Conservation (phyloP, 2,797 vertebrate species). For the Anabacerthia variegaticeps region DNA sequence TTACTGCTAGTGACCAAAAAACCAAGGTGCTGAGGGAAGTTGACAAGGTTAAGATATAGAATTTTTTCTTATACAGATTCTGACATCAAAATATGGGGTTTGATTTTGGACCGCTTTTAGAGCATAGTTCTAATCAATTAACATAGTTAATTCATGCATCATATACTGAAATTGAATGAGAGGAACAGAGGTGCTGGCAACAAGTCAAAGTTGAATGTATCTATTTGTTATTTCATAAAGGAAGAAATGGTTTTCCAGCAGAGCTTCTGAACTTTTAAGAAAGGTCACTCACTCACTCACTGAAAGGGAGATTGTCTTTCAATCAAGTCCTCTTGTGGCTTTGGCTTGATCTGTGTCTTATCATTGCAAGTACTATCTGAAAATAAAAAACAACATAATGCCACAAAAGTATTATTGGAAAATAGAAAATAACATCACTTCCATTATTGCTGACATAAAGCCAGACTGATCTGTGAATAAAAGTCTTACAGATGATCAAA, state of each 20-base stretch:
- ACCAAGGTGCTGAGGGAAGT: neutral
- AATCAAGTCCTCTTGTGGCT: conserved; percentile 2
- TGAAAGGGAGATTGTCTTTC: conserved; percentile 37
- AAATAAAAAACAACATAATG: conserved; percentile 42
- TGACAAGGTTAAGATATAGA: neutral
- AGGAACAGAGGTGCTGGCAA: neutral
- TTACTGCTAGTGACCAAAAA: neutral
- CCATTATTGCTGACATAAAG: conserved; percentile 37
- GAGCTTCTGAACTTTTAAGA: conserved; percentile 21
- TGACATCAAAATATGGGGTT: neutral
- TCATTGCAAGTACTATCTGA: neutral
- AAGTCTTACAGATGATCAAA: conserved; percentile 10
- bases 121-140: neutral
- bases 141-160: neutral
- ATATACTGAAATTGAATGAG: neutral
- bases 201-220: neutral
- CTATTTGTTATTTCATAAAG: conserved; percentile 19
- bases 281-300: neutral
- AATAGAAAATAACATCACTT: conserved; percentile 38
- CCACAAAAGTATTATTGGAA: conserved; percentile 23
- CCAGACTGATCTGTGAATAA: conserved; percentile 25
- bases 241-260: neutral
- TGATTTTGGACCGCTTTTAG: neutral
- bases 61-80: neutral
- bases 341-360: conserved; percentile 31